A percentile compares a stretch with the other conserved stretches of the same genome.
Conservation (phyloP, 2,888 invertebrate genomes). For the Phragmatobia fuliginosa region DNA sequence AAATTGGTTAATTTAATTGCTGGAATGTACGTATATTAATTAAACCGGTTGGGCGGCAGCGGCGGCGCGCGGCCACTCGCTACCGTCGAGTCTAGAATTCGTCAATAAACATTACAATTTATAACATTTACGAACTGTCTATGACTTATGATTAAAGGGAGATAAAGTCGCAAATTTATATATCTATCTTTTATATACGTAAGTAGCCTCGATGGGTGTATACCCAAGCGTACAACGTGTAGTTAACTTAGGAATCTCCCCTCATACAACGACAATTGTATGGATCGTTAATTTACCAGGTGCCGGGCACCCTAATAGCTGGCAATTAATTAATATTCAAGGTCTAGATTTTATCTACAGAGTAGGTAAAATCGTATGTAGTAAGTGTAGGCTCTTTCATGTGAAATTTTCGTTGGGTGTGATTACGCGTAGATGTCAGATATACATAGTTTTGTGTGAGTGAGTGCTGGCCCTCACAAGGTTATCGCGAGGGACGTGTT, state of each 20-base stretch:
- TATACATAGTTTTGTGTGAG: not conserved
- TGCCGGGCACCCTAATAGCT: not conserved
- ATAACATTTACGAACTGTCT: not conserved
- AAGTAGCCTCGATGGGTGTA: not conserved
- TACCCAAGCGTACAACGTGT: not conserved
- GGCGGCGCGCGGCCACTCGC: not conserved
- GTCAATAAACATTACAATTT: not conserved
- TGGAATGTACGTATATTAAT: conserved; percentile 19
- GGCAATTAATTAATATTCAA: not conserved
- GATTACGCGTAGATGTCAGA: not conserved
- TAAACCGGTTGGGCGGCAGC: conserved; percentile 11
- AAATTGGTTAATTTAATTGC: conserved; percentile 10
- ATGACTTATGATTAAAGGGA: not conserved
- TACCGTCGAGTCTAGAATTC: not conserved
- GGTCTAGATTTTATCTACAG: not conserved
- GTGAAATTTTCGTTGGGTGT: not conserved
- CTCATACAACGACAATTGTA: not conserved
- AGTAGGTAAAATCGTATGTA: not conserved
- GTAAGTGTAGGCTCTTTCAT: not conserved
- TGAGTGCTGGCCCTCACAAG: not conserved
- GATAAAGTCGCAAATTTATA: not conserved
- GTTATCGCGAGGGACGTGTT: conserved; percentile 7
- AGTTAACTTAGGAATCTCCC: not conserved
- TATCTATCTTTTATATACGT: not conserved
- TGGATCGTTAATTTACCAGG: not conserved